A percentile compares a stretch with the other conserved stretches of the same genome.
Evolutionary conservation across 2,797 vertebrate genomes (phyloP).

Genomic region (Bryconaethiops microstoma): DNA sequence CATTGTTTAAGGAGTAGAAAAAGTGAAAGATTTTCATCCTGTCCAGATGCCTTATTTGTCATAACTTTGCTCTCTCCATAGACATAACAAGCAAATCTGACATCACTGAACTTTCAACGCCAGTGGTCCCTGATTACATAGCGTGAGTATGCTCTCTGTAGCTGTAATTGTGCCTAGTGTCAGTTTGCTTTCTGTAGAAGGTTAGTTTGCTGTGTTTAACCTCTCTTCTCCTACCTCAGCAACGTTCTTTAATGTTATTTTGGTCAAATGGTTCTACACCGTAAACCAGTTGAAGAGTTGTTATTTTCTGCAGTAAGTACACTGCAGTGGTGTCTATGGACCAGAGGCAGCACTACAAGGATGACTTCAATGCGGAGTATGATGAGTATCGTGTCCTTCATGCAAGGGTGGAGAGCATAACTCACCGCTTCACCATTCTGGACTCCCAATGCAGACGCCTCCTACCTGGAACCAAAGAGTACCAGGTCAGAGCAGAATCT

Average conservation of each 20-base stretch:
- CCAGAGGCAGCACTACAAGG: conserved; percentile 87
- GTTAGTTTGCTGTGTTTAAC: neutral
- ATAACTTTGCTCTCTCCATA: conserved; percentile 63
- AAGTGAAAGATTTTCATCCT: neutral
- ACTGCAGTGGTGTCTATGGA: conserved; percentile 80
- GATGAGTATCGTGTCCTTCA: conserved; percentile 87
- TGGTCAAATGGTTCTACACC: neutral
- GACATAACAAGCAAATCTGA: conserved; percentile 78
- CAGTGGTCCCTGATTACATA: conserved; percentile 83
- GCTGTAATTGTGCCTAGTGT: neutral
- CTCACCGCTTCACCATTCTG: conserved; percentile 81
- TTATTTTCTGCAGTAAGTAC: conserved; percentile 81
- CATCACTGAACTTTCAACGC: conserved; percentile 77
- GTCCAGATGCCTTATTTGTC: conserved; percentile 7
- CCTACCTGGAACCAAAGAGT: conserved; percentile 82
- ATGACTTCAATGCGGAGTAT: conserved; percentile 91
- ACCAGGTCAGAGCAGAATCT: conserved; percentile 42
- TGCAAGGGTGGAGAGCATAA: conserved; percentile 81
- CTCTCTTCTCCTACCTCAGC: neutral
- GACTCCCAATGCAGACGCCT: conserved; percentile 80
- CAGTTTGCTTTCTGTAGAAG: neutral
- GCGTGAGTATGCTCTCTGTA: conserved; percentile 76
- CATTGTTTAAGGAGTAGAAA: neutral
- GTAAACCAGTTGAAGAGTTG: neutral
- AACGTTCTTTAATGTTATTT: neutral